Evolutionary conservation across 2,888 invertebrate species (phyloP).

Genomic region (Magallana nippona): DNA sequence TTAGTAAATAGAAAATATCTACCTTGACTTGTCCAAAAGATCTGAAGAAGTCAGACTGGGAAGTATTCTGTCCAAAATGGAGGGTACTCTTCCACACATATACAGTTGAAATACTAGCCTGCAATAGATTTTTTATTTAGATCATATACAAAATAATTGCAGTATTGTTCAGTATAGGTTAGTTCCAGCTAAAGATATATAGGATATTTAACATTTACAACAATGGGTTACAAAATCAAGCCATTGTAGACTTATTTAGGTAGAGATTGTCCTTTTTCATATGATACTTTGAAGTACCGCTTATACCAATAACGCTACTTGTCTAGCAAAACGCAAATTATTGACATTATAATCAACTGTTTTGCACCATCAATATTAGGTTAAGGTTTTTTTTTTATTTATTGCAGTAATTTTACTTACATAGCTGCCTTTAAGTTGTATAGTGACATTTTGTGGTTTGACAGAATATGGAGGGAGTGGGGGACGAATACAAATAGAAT

Average conservation of each 20-base stretch:
- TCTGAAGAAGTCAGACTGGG: constrained; percentile 15
- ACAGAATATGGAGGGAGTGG: constrained; percentile 73
- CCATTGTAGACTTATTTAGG: no score
- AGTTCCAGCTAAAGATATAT: no score
- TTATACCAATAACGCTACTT: no score
- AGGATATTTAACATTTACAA: no score
- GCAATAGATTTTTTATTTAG: neutral
- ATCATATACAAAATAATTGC: neutral
- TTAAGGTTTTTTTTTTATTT: no score
- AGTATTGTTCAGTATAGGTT: neutral
- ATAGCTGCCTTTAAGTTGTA: constrained; percentile 71
- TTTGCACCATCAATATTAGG: no score
- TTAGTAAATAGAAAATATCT: neutral
- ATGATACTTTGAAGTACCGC: no score
- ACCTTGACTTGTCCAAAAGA: constrained; percentile 1
- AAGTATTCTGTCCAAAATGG: constrained; percentile 55
- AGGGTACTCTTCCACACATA: constrained; percentile 64
- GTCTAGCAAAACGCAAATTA: no score
- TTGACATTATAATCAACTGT: no score
- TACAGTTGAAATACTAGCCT: constrained; percentile 60
- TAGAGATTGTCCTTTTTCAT: no score
- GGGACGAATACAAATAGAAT: constrained; percentile 77
- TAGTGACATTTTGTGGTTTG: constrained; percentile 69
- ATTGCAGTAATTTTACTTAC: constrained; percentile 62
- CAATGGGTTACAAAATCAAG: no score